Percentiles rank a stretch among this genome's conserved stretches.
Evolutionary conservation across 2,888 invertebrate species (phyloP).

Genomic region (Sphaerophoria taeniata): DNA sequence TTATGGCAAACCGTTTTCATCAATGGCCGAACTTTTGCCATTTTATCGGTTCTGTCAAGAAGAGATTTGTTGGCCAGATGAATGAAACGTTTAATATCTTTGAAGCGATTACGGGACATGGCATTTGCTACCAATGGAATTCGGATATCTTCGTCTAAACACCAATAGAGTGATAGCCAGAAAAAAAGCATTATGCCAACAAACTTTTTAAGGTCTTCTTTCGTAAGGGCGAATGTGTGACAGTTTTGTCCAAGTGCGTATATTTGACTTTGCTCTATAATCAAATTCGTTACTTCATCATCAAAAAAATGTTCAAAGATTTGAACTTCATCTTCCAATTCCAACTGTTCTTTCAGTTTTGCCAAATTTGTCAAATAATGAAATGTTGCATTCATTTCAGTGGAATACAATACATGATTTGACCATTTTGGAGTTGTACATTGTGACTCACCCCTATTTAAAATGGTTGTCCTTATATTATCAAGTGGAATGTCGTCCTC

Average conservation of each 20-base stretch:
- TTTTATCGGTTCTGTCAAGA: neutral
- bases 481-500: neutral
- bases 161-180: neutral
- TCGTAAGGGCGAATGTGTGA: neutral
- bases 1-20: constrained; percentile 4
- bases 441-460: constrained; percentile 11
- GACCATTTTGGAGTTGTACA: constrained; percentile 14
- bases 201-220: constrained; percentile 2
- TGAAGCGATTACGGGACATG: neutral
- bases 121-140: neutral
- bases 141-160: neutral
- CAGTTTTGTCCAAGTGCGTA: neutral
- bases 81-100: neutral
- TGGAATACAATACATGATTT: constrained; percentile 2
- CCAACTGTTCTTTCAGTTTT: neutral
- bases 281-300: constrained; percentile 5
- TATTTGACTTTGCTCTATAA: neutral
- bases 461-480: too few species aligned
- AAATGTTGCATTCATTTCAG: neutral
- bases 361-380: neutral
- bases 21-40: constrained; percentile 1
- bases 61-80: neutral
- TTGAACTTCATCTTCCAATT: neutral
- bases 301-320: constrained; percentile 8
- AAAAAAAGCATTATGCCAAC: neutral